Evolutionary conservation across 2,797 vertebrate species (phyloP).

Genomic region (Ammospiza maritima): DNA sequence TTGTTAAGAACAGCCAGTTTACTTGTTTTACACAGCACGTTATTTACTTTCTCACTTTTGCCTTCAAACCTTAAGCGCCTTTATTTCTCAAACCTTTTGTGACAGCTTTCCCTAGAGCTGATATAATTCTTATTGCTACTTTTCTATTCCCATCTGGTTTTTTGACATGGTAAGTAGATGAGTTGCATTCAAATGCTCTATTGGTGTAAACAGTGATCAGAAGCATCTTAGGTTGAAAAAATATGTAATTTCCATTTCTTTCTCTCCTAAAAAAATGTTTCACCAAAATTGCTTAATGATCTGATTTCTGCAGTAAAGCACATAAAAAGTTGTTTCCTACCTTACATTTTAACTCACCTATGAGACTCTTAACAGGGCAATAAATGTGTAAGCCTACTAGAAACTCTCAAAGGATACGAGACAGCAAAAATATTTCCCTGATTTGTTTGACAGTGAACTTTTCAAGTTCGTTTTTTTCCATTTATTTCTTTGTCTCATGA

Average conservation of each 20-base stretch:
- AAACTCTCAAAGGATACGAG: not conserved
- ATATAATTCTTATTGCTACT: not conserved
- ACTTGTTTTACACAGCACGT: not conserved
- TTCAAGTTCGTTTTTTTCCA: not conserved
- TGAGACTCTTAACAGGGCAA: not conserved
- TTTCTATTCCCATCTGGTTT: rapidly evolving
- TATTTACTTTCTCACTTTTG: not conserved
- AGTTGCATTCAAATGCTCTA: not conserved
- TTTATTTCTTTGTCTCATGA: not conserved
- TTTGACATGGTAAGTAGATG: not conserved
- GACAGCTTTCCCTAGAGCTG: not conserved
- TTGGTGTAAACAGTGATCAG: not conserved
- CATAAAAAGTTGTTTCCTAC: not conserved
- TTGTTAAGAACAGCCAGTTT: not conserved
- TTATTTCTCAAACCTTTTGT: not conserved
- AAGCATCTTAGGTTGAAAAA: not conserved
- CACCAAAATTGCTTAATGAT: not conserved
- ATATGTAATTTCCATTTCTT: not conserved
- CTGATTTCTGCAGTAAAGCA: not conserved
- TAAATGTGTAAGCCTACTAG: not conserved
- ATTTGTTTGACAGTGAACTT: not conserved
- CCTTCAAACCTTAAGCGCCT: not conserved
- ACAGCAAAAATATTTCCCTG: not conserved
- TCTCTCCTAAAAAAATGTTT: not conserved
- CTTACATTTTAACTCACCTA: not conserved